Percentiles rank a stretch among this genome's conserved stretches.
Evolutionary conservation across 2,113 vertebrate species (phyloP).

Genomic region (Cynopterus brachyotis): DNA sequence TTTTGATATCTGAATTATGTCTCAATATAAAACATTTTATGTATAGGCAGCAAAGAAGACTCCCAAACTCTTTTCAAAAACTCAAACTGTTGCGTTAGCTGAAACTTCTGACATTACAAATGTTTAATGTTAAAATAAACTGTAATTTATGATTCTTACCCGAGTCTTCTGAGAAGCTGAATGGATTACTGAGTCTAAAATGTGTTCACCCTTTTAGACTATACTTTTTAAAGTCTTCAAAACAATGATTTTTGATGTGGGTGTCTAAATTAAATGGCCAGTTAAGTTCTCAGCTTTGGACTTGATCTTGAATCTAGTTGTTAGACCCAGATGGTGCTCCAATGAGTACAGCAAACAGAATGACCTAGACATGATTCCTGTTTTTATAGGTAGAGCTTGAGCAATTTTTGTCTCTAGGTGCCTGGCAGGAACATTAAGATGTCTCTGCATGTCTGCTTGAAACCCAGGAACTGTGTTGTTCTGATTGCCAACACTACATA

Average conservation of each 20-base stretch:
- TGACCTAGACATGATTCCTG: neutral
- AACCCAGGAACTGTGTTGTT: neutral
- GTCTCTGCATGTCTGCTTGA: neutral
- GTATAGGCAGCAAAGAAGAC: neutral
- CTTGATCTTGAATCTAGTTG: neutral
- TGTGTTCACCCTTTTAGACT: neutral
- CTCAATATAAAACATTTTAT: neutral
- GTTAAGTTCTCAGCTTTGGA: neutral
- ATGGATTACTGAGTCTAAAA: neutral
- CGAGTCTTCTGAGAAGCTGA: neutral
- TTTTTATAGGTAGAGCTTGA: slow-evolving; percentile 27
- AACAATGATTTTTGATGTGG: neutral
- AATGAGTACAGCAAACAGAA: neutral
- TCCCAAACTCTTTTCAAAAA: neutral
- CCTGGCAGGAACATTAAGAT: neutral
- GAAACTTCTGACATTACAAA: neutral
- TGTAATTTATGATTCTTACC: neutral
- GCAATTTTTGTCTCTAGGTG: slow-evolving; percentile 24
- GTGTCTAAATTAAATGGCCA: neutral
- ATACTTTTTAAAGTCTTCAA: neutral
- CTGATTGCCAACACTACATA: neutral
- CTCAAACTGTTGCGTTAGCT: neutral
- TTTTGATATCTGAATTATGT: neutral
- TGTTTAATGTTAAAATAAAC: slow-evolving; percentile 30
- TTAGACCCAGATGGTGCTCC: neutral